phyloP scores from a whole-genome alignment of 2,797 vertebrate species.

The Falco berigora region DNA sequence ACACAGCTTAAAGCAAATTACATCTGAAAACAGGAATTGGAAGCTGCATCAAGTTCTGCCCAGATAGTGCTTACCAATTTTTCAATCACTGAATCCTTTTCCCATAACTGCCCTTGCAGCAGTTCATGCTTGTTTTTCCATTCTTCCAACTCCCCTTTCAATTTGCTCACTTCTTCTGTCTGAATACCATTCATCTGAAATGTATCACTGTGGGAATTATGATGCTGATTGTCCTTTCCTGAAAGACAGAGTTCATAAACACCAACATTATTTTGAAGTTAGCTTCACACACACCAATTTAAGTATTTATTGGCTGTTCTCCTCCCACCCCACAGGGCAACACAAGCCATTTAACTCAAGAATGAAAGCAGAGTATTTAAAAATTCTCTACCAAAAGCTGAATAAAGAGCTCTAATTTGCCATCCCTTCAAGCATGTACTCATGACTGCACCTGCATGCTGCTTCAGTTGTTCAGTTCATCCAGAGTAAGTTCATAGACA shows the following conservation, averaged over 20 bases:
- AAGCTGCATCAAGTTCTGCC: neutral
- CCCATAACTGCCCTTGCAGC: conserved; percentile 82
- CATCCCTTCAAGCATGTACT: neutral
- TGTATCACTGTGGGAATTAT: conserved; percentile 70
- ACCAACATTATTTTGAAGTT: neutral
- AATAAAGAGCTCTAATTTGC: neutral
- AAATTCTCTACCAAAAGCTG: neutral
- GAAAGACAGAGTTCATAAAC: neutral
- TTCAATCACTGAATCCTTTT: conserved; percentile 84
- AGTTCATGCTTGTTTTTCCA: conserved; percentile 79
- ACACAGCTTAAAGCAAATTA: neutral
- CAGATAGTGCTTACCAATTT: conserved; percentile 75
- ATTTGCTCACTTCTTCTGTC: conserved; percentile 82
- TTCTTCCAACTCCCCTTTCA: conserved; percentile 85
- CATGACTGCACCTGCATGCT: neutral
- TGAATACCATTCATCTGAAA: conserved; percentile 90
- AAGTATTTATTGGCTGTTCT: neutral
- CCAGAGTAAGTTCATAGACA: neutral
- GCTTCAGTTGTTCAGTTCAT: neutral
- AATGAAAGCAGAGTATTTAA: neutral
- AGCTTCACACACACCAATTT: neutral
- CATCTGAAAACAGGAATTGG: neutral
- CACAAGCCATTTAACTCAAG: neutral
- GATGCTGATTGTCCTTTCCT: conserved; percentile 89
- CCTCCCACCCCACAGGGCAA: neutral